Conservation (phyloP, 2,888 invertebrate species). For the Amitus sp. region DNA sequence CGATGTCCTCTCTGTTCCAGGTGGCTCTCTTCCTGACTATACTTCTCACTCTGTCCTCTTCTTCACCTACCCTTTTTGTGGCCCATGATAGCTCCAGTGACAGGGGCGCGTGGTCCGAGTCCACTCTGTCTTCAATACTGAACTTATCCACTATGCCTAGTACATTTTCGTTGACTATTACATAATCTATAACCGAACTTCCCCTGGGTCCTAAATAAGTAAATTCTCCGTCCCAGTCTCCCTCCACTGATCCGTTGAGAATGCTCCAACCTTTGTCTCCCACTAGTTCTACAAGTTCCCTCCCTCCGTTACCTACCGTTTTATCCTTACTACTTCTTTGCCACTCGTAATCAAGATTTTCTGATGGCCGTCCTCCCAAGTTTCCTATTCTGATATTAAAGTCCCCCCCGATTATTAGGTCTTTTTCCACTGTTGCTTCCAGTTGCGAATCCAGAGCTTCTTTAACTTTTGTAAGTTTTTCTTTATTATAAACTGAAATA, state of each 20-base stretch:
- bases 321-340: constrained; percentile 16
- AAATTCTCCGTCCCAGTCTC: constrained; percentile 35
- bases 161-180: constrained; percentile 16
- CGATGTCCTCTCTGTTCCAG: not conserved
- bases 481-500: constrained; percentile 4
- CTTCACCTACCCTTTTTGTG: constrained; percentile 8
- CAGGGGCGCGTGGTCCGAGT: not conserved
- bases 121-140: constrained; percentile 14
- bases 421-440: not conserved
- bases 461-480: not conserved
- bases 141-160: constrained; percentile 8
- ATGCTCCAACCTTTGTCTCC: constrained; percentile 32
- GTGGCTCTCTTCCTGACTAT: no score
- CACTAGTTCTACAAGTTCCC: constrained; percentile 14
- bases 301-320: constrained; percentile 14
- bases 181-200: constrained; percentile 33
- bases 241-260: constrained; percentile 24
- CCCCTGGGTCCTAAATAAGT: constrained; percentile 27
- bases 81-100: constrained; percentile 24
- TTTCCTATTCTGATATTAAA: constrained; percentile 23
- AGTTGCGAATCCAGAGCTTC: not conserved
- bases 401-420: constrained; percentile 22
- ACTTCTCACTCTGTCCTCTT: constrained; percentile 1
- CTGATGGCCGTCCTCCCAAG: constrained; percentile 10
- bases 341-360: not conserved